Evolutionary conservation across 2,888 invertebrate species (phyloP).

Genomic region (Andricus quercusramuli): DNA sequence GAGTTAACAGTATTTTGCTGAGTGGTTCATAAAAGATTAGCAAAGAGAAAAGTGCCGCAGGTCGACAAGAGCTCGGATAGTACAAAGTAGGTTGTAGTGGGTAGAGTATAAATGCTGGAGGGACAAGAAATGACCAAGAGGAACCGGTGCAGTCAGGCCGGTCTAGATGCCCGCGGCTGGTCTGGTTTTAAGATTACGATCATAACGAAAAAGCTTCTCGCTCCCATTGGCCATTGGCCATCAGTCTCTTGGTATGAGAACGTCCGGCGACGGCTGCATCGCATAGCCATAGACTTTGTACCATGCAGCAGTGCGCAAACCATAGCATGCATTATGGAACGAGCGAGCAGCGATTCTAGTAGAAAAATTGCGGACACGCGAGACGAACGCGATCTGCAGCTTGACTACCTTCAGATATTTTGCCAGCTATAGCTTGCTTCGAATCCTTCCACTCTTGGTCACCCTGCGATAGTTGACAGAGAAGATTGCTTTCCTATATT

Average conservation of each 20-base stretch:
- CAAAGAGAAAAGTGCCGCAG: conserved; percentile 44
- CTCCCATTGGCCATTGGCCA: conserved; percentile 64
- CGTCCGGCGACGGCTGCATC: conserved; percentile 64
- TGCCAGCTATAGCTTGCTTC: conserved; percentile 4
- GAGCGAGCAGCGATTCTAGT: conserved; percentile 66
- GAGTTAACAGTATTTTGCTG: conserved; percentile 24
- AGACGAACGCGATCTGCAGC: conserved; percentile 67
- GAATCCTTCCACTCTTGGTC: conserved; percentile 48
- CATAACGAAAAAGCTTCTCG: conserved; percentile 72
- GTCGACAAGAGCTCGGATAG: conserved; percentile 47
- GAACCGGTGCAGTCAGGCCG: conserved; percentile 57
- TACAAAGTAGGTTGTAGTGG: conserved; percentile 41
- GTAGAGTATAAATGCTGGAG: conserved; percentile 39
- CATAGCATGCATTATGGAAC: conserved; percentile 74
- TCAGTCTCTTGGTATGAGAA: conserved; percentile 60
- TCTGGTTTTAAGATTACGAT: conserved; percentile 73
- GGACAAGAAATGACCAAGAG: conserved; percentile 56
- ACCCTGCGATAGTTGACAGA: conserved; percentile 51
- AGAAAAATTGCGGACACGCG: conserved; percentile 73
- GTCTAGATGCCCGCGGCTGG: conserved; percentile 67
- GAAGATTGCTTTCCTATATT: conserved; percentile 67
- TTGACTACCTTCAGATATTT: conserved; percentile 56
- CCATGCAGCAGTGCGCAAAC: conserved; percentile 57
- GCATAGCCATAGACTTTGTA: conserved; percentile 55
- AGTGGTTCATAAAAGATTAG: conserved; percentile 43